Evolutionary conservation across 2,113 vertebrate species (phyloP), one percentile per base, ranked within the genome.

Genomic region (Burhinus bistriatus): DNA sequence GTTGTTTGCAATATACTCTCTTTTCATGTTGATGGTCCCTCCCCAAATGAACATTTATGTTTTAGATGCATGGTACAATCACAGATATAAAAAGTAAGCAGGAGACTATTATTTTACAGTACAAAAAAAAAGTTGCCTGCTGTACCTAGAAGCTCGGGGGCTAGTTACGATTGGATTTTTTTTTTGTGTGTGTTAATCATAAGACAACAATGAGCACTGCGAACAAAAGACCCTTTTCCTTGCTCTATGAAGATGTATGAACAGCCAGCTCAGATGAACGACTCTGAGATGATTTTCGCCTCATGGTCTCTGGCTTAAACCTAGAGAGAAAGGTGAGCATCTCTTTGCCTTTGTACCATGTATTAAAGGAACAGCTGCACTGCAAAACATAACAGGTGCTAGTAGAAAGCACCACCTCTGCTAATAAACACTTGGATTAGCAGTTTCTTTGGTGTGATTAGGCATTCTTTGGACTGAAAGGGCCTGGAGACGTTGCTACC

Each of bases 11-110:
- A 82, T 76, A 80, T 16, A 18, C 80, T 93, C 77, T 30, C 83
- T 95, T 95, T 78, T 95, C 89, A 88, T 82, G 44, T 42, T 84
- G 83, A 87, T 92, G 73, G 77, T 73, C 83, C 89, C 23, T 94
- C 82, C 93, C 58, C 70, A 97, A 97, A 96, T 42, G 57, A 75
- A 87, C 87, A 90, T 76, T 89, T 88, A 77, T 54, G 58, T 91
- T 90, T 78, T 81, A 90, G 87, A 93, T 91, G 66, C 86, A 40
- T 20, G n/a, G 26, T 71, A 82, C 44, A 78, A 89, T 83, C 91
- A 66, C 72, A 94, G 73, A 64, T 83, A 82, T 59, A 89, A 97
- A 95, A 68, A 86, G n/a, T 45, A 94, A 84, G 52, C 77, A 69
- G 45, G 15, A 52, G 62, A 59, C 29, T 87, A 20, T 26, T 71